A percentile compares a stretch with the other conserved stretches of the same genome.
phyloP scores from a whole-genome alignment of 2,797 vertebrate species.

The Pseudochirops cupreus region DNA sequence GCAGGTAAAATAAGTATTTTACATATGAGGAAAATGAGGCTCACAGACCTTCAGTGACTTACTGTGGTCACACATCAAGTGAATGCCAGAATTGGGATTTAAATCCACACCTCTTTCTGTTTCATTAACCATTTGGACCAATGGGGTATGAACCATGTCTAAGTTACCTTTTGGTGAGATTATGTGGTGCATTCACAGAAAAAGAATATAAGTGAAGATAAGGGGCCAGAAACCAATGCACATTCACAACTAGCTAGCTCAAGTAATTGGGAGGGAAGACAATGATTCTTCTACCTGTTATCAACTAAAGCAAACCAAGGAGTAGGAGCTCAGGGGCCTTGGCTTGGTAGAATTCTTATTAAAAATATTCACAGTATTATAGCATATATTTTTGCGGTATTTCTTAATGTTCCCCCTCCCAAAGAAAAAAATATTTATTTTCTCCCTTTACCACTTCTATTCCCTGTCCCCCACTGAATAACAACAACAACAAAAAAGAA shows the following conservation, averaged over 20 bases:
- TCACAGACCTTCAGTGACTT: too few species aligned
- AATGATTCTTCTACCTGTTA: neutral
- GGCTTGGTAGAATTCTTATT: neutral
- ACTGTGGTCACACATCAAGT: too few species aligned
- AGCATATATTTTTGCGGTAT: neutral
- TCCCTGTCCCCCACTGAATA: neutral
- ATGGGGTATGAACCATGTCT: too few species aligned
- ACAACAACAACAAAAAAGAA: neutral
- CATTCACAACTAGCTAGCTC: neutral
- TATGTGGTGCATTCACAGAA: neutral
- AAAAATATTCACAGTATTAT: neutral
- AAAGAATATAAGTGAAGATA: neutral
- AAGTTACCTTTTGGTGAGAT: neutral
- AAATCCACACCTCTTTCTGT: neutral
- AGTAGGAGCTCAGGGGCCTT: neutral
- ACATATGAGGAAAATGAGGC: too few species aligned
- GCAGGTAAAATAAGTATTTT: neutral
- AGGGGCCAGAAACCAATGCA: neutral
- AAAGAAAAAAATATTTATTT: neutral
- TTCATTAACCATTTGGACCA: neutral
- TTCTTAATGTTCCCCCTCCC: neutral
- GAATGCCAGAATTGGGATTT: too few species aligned
- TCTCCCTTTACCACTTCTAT: neutral
- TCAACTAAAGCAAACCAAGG: neutral
- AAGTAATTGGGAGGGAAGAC: neutral